Percentiles rank a stretch among this genome's conserved stretches.
Evolutionary conservation across 1,140 invertebrate genomes (phyloP).

Genomic region (Heterodera carotae): DNA sequence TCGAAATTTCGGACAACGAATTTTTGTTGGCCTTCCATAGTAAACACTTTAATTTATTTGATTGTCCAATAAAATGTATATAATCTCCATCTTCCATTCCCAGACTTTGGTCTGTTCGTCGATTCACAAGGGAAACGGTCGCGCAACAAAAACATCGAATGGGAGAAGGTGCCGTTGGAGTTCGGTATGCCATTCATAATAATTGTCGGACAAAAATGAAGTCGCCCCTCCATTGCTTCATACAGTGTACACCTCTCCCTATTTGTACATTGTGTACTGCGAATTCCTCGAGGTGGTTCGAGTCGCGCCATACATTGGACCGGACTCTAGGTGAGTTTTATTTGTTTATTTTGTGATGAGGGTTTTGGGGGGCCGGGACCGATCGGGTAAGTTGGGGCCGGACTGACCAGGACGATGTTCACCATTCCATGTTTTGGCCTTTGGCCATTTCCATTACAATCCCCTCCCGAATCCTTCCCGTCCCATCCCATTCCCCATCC

Average conservation of each 20-base stretch:
- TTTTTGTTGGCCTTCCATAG: constrained; percentile 42
- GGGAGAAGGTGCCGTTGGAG: constrained; percentile 39
- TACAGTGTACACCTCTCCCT: constrained; percentile 38
- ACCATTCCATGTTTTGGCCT: too few relatives aligned
- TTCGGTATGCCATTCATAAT: constrained; percentile 30
- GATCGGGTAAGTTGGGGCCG: too few relatives aligned
- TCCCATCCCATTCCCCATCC: too few relatives aligned
- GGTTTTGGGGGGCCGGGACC: too few relatives aligned
- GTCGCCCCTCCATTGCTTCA: not conserved
- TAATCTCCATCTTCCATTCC: too few relatives aligned
- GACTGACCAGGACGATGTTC: too few relatives aligned
- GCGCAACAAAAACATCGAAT: constrained; percentile 38
- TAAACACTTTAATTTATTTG: not conserved
- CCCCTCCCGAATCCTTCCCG: too few relatives aligned
- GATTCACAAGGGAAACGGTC: constrained; percentile 28
- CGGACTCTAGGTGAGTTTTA: constrained; percentile 35
- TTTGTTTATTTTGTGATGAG: constrained; percentile 15
- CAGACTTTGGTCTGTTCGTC: constrained; percentile 42
- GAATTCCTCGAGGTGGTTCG: constrained; percentile 43
- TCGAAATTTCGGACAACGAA: constrained; percentile 43
- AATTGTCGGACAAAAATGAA: not conserved
- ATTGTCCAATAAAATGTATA: too few relatives aligned
- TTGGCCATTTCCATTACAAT: too few relatives aligned
- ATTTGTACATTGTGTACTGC: constrained; percentile 44
- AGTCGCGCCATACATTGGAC: constrained; percentile 29